Percentiles rank a stretch among this genome's conserved stretches.
Evolutionary conservation across 2,797 vertebrate genomes (phyloP).

Genomic region (Muscicapa comitata): DNA sequence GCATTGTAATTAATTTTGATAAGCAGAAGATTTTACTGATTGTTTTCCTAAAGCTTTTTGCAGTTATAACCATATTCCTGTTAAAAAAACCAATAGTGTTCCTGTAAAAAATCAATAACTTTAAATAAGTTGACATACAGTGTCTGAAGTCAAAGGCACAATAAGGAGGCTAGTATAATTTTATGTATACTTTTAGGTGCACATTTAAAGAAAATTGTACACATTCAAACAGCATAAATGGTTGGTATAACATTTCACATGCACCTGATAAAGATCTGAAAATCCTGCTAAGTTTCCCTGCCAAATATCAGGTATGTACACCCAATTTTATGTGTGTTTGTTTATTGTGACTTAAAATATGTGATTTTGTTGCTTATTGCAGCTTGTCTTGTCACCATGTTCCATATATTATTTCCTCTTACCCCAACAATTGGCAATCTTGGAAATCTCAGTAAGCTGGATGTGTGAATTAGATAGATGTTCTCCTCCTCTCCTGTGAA

Average conservation of each 20-base stretch:
- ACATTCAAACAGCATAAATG: conserved; percentile 21
- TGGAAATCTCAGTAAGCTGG: neutral
- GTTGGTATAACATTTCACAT: conserved; percentile 73
- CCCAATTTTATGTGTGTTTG: neutral
- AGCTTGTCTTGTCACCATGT: neutral
- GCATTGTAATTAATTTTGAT: conserved; percentile 18
- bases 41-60: conserved; percentile 54
- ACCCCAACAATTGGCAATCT: neutral
- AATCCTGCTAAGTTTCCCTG: conserved; percentile 65
- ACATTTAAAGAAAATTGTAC: conserved; percentile 75
- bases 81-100: conserved; percentile 7
- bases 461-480: neutral
- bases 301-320: conserved; percentile 70
- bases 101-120: conserved; percentile 34
- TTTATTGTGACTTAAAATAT: neutral
- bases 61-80: conserved; percentile 4
- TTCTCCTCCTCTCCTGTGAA: neutral
- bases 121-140: conserved; percentile 13
- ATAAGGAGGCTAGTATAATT: conserved; percentile 41
- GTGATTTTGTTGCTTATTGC: neutral
- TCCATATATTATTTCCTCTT: neutral
- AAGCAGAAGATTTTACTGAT: conserved; percentile 3
- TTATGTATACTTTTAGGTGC: conserved; percentile 72
- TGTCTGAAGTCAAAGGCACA: conserved; percentile 16
- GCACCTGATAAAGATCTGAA: conserved; percentile 70